Percentiles rank a stretch among this genome's conserved stretches.
Evolutionary conservation across 2,113 vertebrate species (phyloP).

Genomic region (Mustelus asterias): DNA sequence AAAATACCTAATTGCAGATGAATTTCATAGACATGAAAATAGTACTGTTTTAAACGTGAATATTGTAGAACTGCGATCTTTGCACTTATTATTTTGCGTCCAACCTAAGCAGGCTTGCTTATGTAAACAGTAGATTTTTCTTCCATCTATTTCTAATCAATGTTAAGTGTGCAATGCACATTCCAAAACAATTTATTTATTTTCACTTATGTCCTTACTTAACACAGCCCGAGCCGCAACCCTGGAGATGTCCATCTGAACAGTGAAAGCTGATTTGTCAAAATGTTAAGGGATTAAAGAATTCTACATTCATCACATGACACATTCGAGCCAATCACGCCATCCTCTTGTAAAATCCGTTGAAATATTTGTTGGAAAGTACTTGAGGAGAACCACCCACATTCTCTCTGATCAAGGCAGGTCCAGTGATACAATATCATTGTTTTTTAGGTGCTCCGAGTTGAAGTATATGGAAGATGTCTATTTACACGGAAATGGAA

Average conservation of each 20-base stretch:
- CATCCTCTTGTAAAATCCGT: not conserved
- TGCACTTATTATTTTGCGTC: not conserved
- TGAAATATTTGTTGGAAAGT: not conserved
- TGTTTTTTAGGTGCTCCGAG: not conserved
- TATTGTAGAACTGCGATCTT: not conserved
- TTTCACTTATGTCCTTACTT: not conserved
- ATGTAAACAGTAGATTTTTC: not conserved
- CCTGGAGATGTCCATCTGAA: not conserved
- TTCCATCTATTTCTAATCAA: not conserved
- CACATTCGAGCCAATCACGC: not conserved
- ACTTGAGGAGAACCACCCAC: not conserved
- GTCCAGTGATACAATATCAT: not conserved
- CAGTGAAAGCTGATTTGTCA: slow-evolving; percentile 9
- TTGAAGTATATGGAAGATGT: not conserved
- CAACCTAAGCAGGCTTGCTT: not conserved
- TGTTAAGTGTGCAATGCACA: not conserved
- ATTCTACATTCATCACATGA: slow-evolving; percentile 27
- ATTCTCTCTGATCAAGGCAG: not conserved
- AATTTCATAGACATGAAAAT: not conserved
- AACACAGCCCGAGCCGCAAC: not conserved
- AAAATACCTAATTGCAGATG: not conserved
- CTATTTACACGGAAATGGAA: not conserved
- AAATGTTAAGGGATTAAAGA: not conserved
- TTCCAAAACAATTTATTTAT: not conserved
- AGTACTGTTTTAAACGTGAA: not conserved